Conservation (phyloP, 2,797 vertebrate genomes). For the Alauda arvensis region DNA sequence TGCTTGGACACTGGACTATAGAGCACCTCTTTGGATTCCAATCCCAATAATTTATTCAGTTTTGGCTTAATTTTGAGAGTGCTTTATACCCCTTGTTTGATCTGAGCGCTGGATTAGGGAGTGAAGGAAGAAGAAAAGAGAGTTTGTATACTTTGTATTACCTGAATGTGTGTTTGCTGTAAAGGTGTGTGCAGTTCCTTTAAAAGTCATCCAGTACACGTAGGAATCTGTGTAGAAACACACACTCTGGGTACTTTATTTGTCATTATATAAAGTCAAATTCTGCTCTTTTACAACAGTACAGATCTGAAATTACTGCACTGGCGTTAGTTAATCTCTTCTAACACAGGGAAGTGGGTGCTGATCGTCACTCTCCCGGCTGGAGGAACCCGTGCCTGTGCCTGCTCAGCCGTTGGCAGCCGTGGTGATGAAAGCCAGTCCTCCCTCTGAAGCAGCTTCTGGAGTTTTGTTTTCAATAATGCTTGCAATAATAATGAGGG, state of each 20-base stretch:
- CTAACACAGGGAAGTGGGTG: neutral
- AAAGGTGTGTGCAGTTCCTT: neutral
- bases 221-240: neutral
- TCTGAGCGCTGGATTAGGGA: neutral
- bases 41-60: neutral
- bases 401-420: neutral
- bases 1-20: neutral
- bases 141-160: neutral
- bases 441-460: neutral
- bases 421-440: neutral
- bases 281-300: neutral
- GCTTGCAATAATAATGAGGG: neutral
- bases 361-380: neutral
- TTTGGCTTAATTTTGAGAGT: neutral
- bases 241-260: neutral
- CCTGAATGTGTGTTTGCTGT: neutral
- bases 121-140: neutral
- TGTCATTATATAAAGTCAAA: neutral
- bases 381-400: neutral
- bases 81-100: neutral
- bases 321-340: neutral
- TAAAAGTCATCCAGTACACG: accelerated
- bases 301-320: neutral
- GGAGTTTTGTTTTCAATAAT: neutral
- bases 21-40: neutral